Evolutionary conservation across 2,797 vertebrate genomes (phyloP).

Genomic region (Microctenopoma steveboyesi): DNA sequence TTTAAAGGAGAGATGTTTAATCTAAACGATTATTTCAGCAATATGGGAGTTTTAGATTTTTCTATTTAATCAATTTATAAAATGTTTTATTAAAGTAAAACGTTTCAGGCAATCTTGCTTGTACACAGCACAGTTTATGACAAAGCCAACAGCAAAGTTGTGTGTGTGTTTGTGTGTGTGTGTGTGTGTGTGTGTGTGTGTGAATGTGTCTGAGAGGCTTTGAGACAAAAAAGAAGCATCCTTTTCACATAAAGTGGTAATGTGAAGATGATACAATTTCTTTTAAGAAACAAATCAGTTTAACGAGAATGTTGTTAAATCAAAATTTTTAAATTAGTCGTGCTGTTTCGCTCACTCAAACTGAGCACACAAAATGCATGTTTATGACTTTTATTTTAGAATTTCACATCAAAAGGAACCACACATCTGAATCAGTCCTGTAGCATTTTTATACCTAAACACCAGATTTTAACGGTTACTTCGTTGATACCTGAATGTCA

Average conservation of each 20-base stretch:
- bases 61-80: conserved; percentile 6
- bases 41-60: conserved; percentile 2
- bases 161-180: conserved; percentile 20
- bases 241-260: conserved; percentile 1
- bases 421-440: neutral
- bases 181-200: conserved; percentile 19
- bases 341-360: neutral
- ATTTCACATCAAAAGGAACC: conserved; percentile 1
- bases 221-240: conserved; percentile 11
- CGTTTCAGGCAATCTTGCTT: conserved; percentile 6
- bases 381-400: neutral
- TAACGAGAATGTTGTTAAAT: neutral
- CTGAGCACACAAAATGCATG: neutral
- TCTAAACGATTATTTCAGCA: neutral
- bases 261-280: neutral
- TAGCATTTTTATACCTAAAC: neutral
- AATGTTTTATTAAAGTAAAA: conserved; percentile 3
- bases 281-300: conserved; percentile 52
- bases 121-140: conserved; percentile 22
- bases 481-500: neutral
- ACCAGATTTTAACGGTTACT: neutral
- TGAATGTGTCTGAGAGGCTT: conserved; percentile 14
- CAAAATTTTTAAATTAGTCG: neutral
- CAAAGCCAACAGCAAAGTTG: conserved; percentile 49
- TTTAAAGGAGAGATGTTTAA: neutral